Conservation (phyloP, 2,888 invertebrate species). For the Dyspetes luteomarginatus region DNA sequence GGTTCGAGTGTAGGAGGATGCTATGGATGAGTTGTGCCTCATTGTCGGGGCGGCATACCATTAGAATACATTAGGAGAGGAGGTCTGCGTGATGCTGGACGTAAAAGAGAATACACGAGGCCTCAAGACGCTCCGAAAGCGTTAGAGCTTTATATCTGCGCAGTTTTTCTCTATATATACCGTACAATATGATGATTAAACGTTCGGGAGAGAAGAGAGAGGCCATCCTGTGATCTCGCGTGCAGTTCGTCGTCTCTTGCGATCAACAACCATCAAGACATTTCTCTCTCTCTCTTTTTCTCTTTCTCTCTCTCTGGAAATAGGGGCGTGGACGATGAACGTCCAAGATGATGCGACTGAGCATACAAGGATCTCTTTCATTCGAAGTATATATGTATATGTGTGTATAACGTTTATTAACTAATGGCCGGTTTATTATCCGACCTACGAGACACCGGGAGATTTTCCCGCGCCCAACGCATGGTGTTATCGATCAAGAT, state of each 20-base stretch:
- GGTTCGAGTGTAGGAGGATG: slow-evolving; percentile 75
- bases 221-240: slow-evolving; percentile 46
- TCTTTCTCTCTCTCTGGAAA: slow-evolving; percentile 38
- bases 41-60: slow-evolving; percentile 83
- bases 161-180: slow-evolving; percentile 19
- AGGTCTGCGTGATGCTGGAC: slow-evolving; percentile 51
- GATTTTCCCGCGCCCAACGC: slow-evolving; percentile 42
- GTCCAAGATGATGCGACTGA: slow-evolving; percentile 63
- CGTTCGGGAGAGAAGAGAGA: slow-evolving; percentile 63
- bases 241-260: slow-evolving; percentile 48
- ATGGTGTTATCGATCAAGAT: slow-evolving; percentile 49
- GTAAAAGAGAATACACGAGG: slow-evolving; percentile 45
- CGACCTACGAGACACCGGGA: slow-evolving; percentile 25
- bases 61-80: slow-evolving; percentile 80
- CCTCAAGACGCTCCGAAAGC: slow-evolving; percentile 55
- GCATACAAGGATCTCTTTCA: slow-evolving; percentile 37
- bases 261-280: slow-evolving; percentile 49
- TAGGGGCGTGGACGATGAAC: slow-evolving; percentile 65
- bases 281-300: slow-evolving; percentile 19
- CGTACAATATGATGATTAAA: slow-evolving; percentile 73
- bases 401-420: slow-evolving; percentile 73
- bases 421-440: slow-evolving; percentile 67
- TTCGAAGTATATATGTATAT: not conserved
- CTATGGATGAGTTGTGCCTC: slow-evolving; percentile 81
- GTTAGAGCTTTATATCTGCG: slow-evolving; percentile 47